These are phyloP conservation scores for Pimpla rufipes DNA, from an alignment of 2,888 invertebrate species.

Conservation along the genomic window DNA sequence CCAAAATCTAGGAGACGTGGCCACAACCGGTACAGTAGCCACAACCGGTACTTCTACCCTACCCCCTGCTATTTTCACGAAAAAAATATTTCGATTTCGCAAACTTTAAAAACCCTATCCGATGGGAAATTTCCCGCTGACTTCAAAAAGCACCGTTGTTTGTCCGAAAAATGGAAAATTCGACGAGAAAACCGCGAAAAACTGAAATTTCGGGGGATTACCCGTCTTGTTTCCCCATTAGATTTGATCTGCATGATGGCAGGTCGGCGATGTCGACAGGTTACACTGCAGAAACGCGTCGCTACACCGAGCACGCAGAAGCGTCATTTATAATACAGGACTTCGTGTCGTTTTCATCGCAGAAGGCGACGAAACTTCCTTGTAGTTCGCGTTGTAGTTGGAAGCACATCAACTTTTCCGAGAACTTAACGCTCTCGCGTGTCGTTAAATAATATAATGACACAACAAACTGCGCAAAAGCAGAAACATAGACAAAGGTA, in stretches of 20 bases:
- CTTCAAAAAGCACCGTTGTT: no score
- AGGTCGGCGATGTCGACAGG: neutral
- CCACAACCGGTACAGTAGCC: no score
- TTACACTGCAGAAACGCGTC: neutral
- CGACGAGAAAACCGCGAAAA: no score
- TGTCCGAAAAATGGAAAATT: no score
- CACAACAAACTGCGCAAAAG: slow-evolving; percentile 27
- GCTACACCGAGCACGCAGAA: neutral
- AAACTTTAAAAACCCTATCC: no score
- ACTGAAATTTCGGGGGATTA: no score
- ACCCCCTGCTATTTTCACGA: no score
- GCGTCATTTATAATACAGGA: slow-evolving; percentile 14
- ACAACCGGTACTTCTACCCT: no score
- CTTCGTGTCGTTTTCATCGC: neutral
- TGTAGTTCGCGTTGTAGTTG: neutral
- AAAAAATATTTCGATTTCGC: no score
- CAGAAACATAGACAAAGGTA: neutral
- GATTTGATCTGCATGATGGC: neutral
- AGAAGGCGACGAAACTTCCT: neutral
- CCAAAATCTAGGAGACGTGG: no score
- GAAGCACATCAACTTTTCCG: slow-evolving; percentile 16
- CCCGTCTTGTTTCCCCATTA: no score
- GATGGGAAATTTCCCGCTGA: no score
- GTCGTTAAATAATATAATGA: slow-evolving; percentile 46
- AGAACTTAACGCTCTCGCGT: slow-evolving; percentile 23